phyloP scores from a whole-genome alignment of 2,888 invertebrate genomes.

The Onchidella celtica region DNA sequence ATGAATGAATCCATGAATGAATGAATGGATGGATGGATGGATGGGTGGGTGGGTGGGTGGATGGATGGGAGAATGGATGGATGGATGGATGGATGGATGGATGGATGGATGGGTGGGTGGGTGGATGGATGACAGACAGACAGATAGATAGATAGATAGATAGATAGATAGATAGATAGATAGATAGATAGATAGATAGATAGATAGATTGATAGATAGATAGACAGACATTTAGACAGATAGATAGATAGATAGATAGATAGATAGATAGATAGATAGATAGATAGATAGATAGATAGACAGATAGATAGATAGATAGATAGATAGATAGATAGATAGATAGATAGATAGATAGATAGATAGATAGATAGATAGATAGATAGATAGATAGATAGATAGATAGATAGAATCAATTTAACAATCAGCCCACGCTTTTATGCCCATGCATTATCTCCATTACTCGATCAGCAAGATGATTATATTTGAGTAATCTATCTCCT shows the following conservation, averaged over 20 bases:
- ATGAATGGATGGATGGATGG: too few species aligned
- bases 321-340: background rate
- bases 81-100: too few species aligned
- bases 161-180: background rate
- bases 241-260: background rate
- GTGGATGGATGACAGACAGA: background rate
- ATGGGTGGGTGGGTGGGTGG: too few species aligned
- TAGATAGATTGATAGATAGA: background rate
- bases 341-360: slow-evolving; percentile 1
- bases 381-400: slow-evolving; percentile 13
- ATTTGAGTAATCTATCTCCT: too few species aligned
- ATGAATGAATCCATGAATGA: too few species aligned
- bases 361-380: slow-evolving; percentile 1
- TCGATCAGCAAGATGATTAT: too few species aligned
- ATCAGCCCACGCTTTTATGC: too few species aligned
- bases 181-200: background rate
- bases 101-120: too few species aligned
- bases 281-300: slow-evolving; percentile 11
- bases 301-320: slow-evolving; percentile 8
- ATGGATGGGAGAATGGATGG: too few species aligned
- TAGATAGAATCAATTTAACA: background rate
- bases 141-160: background rate
- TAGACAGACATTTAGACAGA: background rate
- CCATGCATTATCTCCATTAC: too few species aligned
- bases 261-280: background rate